phyloP scores from a whole-genome alignment of 2,888 invertebrate species.

The Chrysotoxum bicinctum region DNA sequence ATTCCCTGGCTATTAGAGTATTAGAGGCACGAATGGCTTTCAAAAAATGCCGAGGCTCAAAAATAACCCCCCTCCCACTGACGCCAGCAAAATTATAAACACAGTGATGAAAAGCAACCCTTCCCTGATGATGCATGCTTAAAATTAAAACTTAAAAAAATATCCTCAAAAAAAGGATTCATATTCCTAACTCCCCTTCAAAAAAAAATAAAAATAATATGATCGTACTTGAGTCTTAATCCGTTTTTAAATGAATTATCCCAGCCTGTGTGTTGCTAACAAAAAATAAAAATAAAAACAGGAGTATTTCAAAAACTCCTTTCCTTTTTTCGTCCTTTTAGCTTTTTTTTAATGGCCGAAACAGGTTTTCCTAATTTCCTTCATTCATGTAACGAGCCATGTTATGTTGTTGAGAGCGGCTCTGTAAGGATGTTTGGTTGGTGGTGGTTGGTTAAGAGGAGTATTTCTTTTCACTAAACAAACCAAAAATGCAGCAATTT shows the following conservation, averaged over 20 bases:
- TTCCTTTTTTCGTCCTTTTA: constrained; percentile 1
- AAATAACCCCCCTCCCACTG: neutral
- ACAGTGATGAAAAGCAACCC: constrained; percentile 53
- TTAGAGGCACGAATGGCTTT: constrained; percentile 45
- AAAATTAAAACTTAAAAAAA: constrained; percentile 27
- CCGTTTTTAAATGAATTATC: constrained; percentile 70
- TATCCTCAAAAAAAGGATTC: constrained; percentile 21
- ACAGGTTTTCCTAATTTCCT: constrained; percentile 65
- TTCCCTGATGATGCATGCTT: constrained; percentile 55
- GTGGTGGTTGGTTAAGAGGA: constrained; percentile 2
- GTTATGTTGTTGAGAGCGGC: neutral
- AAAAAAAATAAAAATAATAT: constrained; percentile 45
- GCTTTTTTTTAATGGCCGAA: constrained; percentile 25
- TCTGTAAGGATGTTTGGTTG: neutral
- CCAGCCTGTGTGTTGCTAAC: constrained; percentile 47
- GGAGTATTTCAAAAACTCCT: constrained; percentile 57
- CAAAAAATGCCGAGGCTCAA: constrained; percentile 17
- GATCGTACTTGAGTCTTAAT: constrained; percentile 70
- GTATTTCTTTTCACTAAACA: neutral
- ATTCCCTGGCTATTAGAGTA: constrained; percentile 44
- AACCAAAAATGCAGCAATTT: constrained; percentile 58
- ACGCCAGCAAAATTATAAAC: neutral
- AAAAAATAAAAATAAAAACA: neutral
- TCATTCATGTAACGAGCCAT: constrained; percentile 56
- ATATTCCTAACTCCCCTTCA: neutral